Percentiles rank a stretch among this genome's conserved stretches.
phyloP scores from a whole-genome alignment of 64 coral and sea anemone species.

The Dendrophyllia cribrosa region DNA sequence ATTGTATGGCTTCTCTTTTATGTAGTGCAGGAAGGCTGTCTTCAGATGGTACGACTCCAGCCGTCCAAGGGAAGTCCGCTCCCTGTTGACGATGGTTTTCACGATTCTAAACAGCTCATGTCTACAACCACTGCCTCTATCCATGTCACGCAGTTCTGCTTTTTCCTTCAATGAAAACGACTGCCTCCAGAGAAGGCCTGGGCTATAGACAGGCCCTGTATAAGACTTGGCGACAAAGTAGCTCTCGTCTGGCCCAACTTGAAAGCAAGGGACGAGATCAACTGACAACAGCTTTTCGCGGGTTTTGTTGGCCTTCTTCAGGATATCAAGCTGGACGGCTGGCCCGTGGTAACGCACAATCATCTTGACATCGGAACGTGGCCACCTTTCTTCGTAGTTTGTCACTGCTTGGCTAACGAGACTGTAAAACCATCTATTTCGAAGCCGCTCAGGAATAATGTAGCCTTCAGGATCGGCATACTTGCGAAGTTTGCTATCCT shows the following conservation, averaged over 20 bases:
- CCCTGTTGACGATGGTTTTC: slow-evolving; percentile 39
- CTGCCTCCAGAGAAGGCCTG: slow-evolving; percentile 40
- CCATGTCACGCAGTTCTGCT: slow-evolving; percentile 28
- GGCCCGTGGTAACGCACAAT: slow-evolving; percentile 35
- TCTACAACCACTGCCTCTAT: slow-evolving; percentile 46
- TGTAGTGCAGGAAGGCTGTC: slow-evolving; percentile 72
- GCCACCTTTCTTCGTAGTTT: not conserved
- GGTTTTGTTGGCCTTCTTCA: not conserved
- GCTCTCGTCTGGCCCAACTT: not conserved
- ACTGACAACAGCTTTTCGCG: slow-evolving; percentile 6
- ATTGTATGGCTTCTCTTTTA: not conserved
- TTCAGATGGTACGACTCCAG: slow-evolving; percentile 69
- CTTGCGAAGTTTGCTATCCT: not conserved
- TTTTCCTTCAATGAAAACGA: slow-evolving; percentile 74
- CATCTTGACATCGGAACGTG: not conserved
- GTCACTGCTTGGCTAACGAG: slow-evolving; percentile 15
- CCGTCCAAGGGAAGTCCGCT: slow-evolving; percentile 5
- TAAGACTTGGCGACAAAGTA: slow-evolving; percentile 50
- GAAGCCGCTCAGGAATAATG: not conserved
- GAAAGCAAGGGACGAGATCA: slow-evolving; percentile 64
- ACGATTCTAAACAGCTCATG: slow-evolving; percentile 54
- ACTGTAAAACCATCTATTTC: slow-evolving; percentile 16
- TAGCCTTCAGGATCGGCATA: slow-evolving; percentile 1
- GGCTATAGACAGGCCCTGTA: not conserved
- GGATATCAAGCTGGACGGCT: slow-evolving; percentile 58